Conservation (phyloP, 2,888 invertebrate genomes). For the Caenorhabditis sp. region DNA sequence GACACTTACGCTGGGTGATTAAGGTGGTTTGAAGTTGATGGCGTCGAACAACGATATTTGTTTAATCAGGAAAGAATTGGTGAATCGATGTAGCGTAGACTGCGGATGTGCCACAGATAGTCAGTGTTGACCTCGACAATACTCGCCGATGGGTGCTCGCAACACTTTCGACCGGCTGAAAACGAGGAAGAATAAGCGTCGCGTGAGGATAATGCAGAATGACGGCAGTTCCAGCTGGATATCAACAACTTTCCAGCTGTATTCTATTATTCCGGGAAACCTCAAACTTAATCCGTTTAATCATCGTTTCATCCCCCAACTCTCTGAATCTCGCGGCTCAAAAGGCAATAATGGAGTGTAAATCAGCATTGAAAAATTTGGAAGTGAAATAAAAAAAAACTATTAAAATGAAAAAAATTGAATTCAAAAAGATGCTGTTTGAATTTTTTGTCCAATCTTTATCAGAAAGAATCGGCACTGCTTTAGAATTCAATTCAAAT, state of each 20-base stretch:
- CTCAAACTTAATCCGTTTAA: slow-evolving; percentile 48
- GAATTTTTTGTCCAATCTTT: no score
- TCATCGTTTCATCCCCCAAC: slow-evolving; percentile 24
- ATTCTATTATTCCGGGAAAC: slow-evolving; percentile 49
- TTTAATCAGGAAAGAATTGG: slow-evolving; percentile 39
- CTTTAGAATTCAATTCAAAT: no score
- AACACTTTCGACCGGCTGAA: slow-evolving; percentile 71
- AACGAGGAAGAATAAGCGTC: slow-evolving; percentile 19
- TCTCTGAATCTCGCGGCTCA: neutral
- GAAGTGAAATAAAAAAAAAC: no score
- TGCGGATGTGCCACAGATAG: slow-evolving; percentile 63
- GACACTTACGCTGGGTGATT: slow-evolving; percentile 51
- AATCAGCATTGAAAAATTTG: neutral
- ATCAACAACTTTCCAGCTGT: slow-evolving; percentile 49
- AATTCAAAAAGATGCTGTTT: no score
- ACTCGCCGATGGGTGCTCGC: slow-evolving; percentile 77
- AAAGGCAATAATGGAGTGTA: neutral
- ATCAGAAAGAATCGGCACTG: no score
- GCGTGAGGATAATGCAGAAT: slow-evolving; percentile 17
- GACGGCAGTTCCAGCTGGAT: slow-evolving; percentile 39
- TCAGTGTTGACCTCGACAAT: slow-evolving; percentile 81
- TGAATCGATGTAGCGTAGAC: slow-evolving; percentile 22
- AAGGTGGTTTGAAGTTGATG: slow-evolving; percentile 71
- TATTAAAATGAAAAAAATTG: no score
- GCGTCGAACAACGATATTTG: slow-evolving; percentile 66